phyloP scores from a whole-genome alignment of 2,113 vertebrate species.

The Rhabdornis inornatus region DNA sequence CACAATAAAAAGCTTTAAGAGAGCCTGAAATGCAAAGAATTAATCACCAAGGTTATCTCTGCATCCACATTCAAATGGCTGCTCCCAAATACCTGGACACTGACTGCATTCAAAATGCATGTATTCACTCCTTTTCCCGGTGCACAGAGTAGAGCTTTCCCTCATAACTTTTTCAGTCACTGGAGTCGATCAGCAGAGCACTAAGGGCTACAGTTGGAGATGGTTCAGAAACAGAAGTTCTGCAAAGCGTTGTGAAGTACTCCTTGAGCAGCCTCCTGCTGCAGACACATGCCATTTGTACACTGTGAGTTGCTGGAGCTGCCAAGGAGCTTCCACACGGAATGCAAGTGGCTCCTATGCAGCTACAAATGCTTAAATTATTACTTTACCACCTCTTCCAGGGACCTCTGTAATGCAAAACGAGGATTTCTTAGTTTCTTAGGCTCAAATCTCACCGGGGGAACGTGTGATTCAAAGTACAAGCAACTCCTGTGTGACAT shows the following conservation, averaged over 20 bases:
- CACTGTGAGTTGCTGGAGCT: not conserved
- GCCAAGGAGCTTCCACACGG: not conserved
- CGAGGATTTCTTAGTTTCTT: not conserved
- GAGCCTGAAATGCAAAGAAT: not conserved
- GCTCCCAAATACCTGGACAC: not conserved
- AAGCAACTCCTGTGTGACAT: not conserved
- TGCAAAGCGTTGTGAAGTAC: not conserved
- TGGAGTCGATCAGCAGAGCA: not conserved
- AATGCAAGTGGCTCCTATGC: not conserved
- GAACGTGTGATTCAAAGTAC: not conserved
- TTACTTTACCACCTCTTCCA: not conserved
- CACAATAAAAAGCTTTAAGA: not conserved
- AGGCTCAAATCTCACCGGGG: not conserved
- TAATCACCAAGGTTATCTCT: not conserved
- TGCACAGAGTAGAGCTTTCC: not conserved
- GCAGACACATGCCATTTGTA: not conserved
- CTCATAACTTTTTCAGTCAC: not conserved
- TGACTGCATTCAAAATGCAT: not conserved
- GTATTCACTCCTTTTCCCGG: not conserved
- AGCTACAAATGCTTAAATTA: not conserved
- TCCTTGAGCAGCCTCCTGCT: not conserved
- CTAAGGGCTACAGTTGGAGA: not conserved
- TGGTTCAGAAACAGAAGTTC: not conserved
- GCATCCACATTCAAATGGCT: fast-evolving
- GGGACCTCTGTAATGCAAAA: fast-evolving